These are phyloP conservation scores for Cephus pygmeus DNA, from an alignment of 2,888 invertebrate species.

Conservation along the genomic window DNA sequence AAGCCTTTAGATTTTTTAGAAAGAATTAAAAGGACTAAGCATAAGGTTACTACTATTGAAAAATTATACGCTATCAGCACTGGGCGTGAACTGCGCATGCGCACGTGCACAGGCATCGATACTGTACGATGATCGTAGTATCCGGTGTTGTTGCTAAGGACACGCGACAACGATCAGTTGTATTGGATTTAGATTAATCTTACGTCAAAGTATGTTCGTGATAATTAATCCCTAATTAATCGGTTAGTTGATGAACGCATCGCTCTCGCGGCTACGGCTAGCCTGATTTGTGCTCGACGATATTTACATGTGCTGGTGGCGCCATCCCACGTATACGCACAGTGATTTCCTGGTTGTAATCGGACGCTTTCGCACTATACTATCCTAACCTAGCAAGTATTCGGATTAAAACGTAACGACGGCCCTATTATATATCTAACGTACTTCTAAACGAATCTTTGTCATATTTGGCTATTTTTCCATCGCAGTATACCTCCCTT, in stretches of 20 bases:
- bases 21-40: background rate
- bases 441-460: constrained; percentile 46
- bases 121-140: background rate
- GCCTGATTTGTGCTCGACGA: constrained; percentile 49
- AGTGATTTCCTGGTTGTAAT: constrained; percentile 18
- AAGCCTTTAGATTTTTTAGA: background rate
- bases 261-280: constrained; percentile 12
- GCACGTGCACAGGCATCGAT: background rate
- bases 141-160: background rate
- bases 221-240: background rate
- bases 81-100: background rate
- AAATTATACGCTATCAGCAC: background rate
- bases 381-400: constrained; percentile 43
- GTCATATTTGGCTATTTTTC: constrained; percentile 60
- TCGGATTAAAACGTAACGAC: constrained; percentile 52
- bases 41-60: background rate
- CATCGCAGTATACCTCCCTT: too few species aligned
- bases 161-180: background rate
- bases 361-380: constrained; percentile 14
- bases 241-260: background rate
- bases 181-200: background rate
- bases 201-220: background rate
- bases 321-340: background rate
- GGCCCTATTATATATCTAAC: constrained; percentile 43
- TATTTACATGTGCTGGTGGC: constrained; percentile 49